Evolutionary conservation across 1,140 invertebrate species (phyloP), one percentile per base, ranked within the genome.

Genomic region (Calliopsis andreniformis): DNA sequence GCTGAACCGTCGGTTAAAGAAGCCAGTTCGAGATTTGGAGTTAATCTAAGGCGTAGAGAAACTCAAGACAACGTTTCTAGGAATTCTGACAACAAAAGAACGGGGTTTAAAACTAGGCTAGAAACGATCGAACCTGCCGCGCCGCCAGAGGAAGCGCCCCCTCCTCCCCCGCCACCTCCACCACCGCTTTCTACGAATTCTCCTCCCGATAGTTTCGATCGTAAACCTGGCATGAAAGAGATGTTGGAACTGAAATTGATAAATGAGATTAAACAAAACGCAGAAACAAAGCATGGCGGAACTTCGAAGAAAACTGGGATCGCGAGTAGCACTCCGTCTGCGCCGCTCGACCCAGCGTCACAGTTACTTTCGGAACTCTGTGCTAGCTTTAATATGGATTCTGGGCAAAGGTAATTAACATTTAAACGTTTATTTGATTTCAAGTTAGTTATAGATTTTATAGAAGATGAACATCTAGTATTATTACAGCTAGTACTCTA

Each of bases 241-340:
- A 96, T 97, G 94, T 91, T 96, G 14, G 96, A 96, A 85, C 86
- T 96, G 5, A 96, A 96, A 89, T 89, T 96, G 20, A 95, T 96
- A 12, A 95, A 96, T 14, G 96, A 97, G 89, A 97, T 97, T 25
- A 97, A 96, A 88, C 95, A 96, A 82, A 92, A 94, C 68, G 94
- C 95, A 2, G 95, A 97, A 84, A 93, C 94, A 67, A 95, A 94
- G 64, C 73, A 88, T 55, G 82, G 92, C 43, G 45, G 32, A 18
- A 63, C 35, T 32, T 43, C 82, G n/a, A 89, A 81, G 39, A 89
- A 87, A 64, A 69, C 71, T 6, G 87, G 82, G 62, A 56, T 78
- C 56, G 68, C 56, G 14, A 76, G 67, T 12, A 88, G 80, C 58
- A 61, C 84, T 39, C 71, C 82, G 6, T 59, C 83, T 3, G 85